Conservation (phyloP, 2,113 vertebrate genomes). For the Prolemur simus region DNA sequence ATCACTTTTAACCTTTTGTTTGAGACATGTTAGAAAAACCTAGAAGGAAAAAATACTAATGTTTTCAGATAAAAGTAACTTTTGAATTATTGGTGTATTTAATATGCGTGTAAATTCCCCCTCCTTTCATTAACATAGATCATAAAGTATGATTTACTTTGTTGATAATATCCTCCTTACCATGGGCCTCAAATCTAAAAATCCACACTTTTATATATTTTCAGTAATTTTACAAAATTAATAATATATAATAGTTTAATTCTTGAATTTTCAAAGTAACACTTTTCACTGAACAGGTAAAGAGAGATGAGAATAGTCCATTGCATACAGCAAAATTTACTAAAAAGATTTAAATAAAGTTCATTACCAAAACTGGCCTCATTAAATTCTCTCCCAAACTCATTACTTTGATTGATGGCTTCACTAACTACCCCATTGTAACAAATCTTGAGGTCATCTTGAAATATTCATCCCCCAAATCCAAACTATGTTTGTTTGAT, state of each 20-base stretch:
- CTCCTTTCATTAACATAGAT: neutral
- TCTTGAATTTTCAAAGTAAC: neutral
- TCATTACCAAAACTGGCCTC: neutral
- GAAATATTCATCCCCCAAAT: neutral
- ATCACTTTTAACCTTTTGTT: neutral
- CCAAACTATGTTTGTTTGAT: neutral
- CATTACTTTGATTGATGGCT: neutral
- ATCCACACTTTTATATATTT: neutral
- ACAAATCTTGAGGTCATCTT: neutral
- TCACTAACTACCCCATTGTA: neutral
- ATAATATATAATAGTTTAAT: neutral
- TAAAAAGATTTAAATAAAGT: neutral
- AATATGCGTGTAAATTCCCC: neutral
- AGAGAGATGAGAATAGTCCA: neutral
- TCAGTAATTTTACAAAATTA: slow-evolving; percentile 17
- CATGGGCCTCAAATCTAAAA: neutral
- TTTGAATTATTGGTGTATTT: neutral
- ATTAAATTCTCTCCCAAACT: neutral
- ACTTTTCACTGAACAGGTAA: neutral
- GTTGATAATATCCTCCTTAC: neutral
- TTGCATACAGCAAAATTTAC: neutral
- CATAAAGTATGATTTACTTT: neutral
- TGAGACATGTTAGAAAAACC: slow-evolving; percentile 11
- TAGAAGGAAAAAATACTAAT: neutral
- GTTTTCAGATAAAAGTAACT: neutral